phyloP scores from a whole-genome alignment of 2,888 invertebrate genomes.

The Caenorhabditis wallacei region DNA sequence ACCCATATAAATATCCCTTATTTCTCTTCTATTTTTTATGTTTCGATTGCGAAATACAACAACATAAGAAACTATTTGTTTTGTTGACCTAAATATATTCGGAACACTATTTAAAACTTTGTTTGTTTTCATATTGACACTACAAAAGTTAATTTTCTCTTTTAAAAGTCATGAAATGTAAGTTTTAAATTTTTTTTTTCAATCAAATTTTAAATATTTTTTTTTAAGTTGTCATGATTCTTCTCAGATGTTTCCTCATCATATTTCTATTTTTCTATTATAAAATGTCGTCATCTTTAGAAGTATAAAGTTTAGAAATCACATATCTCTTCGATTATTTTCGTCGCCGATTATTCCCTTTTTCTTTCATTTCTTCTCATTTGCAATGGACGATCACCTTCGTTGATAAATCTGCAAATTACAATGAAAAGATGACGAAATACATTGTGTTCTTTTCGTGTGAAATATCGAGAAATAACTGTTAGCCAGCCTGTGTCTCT shows the following conservation, averaged over 20 bases:
- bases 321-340: conserved; percentile 9
- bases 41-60: conserved; percentile 36
- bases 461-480: conserved; percentile 34
- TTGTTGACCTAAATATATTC: conserved; percentile 24
- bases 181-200: neutral
- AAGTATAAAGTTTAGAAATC: conserved; percentile 39
- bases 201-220: neutral
- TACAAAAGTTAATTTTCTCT: neutral
- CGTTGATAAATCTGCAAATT: conserved; percentile 38
- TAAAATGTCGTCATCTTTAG: conserved; percentile 42
- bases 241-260: conserved; percentile 4
- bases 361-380: neutral
- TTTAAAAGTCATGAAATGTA: neutral
- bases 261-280: conserved; percentile 12
- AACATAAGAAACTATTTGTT: conserved; percentile 31
- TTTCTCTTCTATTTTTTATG: conserved; percentile 7
- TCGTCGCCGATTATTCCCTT: conserved; percentile 17
- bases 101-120: conserved; percentile 17
- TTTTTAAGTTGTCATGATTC: conserved; percentile 5
- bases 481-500: conserved; percentile 45
- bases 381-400: conserved; percentile 38
- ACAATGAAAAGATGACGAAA: conserved; percentile 44
- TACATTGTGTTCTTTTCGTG: conserved; percentile 49
- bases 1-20: conserved; percentile 34
- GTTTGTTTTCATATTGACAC: conserved; percentile 24